Evolutionary conservation across 1,140 invertebrate species (phyloP).

Genomic region (Achatina immaculata): DNA sequence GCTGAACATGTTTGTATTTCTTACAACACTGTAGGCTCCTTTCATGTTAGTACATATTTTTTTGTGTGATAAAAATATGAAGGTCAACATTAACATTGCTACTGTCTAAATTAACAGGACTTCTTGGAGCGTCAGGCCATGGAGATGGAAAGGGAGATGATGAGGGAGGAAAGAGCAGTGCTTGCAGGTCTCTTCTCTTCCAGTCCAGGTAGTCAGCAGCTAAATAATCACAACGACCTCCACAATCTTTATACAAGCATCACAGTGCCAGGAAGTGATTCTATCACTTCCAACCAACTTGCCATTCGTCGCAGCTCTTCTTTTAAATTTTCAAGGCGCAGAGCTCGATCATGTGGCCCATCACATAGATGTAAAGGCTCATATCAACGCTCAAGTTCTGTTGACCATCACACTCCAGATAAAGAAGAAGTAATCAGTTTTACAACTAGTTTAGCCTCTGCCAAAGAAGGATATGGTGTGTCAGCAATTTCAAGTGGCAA

Average conservation of each 20-base stretch:
- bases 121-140: slow-evolving; percentile 45
- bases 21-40: neutral
- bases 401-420: slow-evolving; percentile 29
- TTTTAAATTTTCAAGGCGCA: slow-evolving; percentile 40
- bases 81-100: neutral
- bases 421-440: neutral
- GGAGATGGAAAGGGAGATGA: slow-evolving; percentile 36
- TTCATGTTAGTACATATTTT: neutral
- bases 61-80: neutral
- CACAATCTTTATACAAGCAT: slow-evolving; percentile 31
- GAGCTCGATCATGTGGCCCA: slow-evolving; percentile 44
- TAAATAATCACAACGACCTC: neutral
- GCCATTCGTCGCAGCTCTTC: slow-evolving; percentile 41
- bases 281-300: slow-evolving; percentile 16
- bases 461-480: slow-evolving; percentile 30
- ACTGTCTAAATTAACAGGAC: slow-evolving; percentile 29
- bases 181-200: slow-evolving; percentile 27
- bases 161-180: slow-evolving; percentile 32
- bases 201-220: slow-evolving; percentile 21
- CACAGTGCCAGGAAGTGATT: slow-evolving; percentile 38
- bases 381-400: slow-evolving; percentile 41
- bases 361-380: slow-evolving; percentile 21
- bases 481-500: slow-evolving; percentile 11
- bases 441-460: neutral
- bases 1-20: neutral